Base-by-base conservation (phyloP, 2,113 vertebrate genomes). In the Rhinolophus ferrumequinum region DNA sequence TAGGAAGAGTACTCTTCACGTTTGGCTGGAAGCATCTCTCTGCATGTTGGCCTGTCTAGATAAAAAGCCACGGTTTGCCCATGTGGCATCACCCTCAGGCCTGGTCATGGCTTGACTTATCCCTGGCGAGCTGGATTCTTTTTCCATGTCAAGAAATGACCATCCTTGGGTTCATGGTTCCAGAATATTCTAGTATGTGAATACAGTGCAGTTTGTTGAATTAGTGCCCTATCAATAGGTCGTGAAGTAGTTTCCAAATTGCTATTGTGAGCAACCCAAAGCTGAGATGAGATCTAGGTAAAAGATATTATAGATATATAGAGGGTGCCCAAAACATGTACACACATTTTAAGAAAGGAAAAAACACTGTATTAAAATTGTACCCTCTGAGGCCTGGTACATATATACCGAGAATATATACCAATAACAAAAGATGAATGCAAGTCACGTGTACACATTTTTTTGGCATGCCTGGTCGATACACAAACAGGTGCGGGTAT, bases 401-500 rank as follows among this genome's bases (percentile, higher is more conserved):
- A n/a, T n/a, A n/a, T n/a, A n/a, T n/a, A n/a, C n/a, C n/a, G 41
- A 44, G 5, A 44, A 5, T 44, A 44, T 44, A 44, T 44, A 44
- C 41, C 41, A 6, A 44, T 44, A 44, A 7, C 41, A 44, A 44
- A 44, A 44, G 41, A 44, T 44, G 41, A 44, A 44, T 44, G 41
- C 41, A 44, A 44, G 41, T 44, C 6, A 44, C 6, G 41, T 44
- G 41, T 44, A 44, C 6, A 44, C 41, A 44, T 44, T 44, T 7
- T 44, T 44, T 44, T 44, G 41, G 41, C 41, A 44, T 6, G 4
- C 41, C 41, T 44, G 41, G 41, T 44, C 22, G 13, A 15, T 0
- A 8, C 2, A 9, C 12, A 26, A 2, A 3, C 2, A 18, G 38
- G 1, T 30, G 18, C n/a, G 10, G 9, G 3, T 3, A 2, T 24